Percentiles rank a stretch among this genome's conserved stretches.
Conservation (phyloP, 2,888 invertebrate genomes). For the Galerucella nymphaeae region DNA sequence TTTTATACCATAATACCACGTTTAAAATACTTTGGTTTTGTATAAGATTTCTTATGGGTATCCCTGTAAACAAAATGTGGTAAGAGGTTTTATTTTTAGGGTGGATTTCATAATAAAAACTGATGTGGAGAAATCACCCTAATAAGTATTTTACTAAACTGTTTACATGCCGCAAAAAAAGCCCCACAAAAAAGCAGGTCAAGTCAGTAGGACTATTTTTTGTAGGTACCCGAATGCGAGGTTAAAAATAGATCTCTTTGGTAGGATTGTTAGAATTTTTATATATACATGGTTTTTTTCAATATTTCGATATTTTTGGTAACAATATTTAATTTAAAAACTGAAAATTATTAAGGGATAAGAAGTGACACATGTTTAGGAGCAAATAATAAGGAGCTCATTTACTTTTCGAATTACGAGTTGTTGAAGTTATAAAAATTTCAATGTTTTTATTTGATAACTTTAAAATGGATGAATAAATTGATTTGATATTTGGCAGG, state of each 20-base stretch:
- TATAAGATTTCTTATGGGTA: constrained; percentile 10
- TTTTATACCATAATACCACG: constrained; percentile 47
- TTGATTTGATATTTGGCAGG: too few species aligned
- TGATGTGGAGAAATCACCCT: constrained; percentile 56
- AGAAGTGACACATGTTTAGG: too few species aligned
- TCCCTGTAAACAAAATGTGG: constrained; percentile 50
- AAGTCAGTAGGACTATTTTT: constrained; percentile 29
- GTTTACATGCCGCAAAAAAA: constrained; percentile 62
- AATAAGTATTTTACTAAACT: constrained; percentile 46
- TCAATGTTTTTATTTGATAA: too few species aligned
- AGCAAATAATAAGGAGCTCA: too few species aligned
- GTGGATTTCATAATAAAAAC: constrained; percentile 57
- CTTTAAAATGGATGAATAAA: too few species aligned
- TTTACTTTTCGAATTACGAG: too few species aligned
- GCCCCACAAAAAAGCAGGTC: constrained; percentile 54
- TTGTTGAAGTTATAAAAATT: too few species aligned
- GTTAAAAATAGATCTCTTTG: constrained; percentile 11
- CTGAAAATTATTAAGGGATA: too few species aligned
- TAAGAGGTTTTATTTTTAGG: constrained; percentile 50
- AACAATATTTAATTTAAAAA: too few species aligned
- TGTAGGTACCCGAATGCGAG: constrained; percentile 22
- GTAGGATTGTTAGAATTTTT: constrained; percentile 9
- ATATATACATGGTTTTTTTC: neutral
- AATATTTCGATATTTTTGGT: too few species aligned
- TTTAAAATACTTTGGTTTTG: constrained; percentile 27